Evolutionary conservation across 2,797 vertebrate genomes (phyloP).

Genomic region (Sciurus vulgaris): DNA sequence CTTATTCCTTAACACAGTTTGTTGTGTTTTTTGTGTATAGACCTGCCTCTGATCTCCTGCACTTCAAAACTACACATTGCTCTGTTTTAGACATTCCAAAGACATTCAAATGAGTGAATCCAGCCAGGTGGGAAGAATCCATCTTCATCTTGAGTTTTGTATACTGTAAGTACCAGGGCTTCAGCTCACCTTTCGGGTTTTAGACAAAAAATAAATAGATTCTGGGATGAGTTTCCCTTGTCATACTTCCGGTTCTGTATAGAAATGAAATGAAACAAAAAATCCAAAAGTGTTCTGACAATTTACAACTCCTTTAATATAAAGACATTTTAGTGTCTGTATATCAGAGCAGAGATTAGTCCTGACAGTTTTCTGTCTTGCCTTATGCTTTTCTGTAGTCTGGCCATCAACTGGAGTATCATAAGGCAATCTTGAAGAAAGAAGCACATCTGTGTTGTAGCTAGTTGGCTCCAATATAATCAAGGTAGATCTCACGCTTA

Average conservation of each 20-base stretch:
- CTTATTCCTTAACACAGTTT: background rate
- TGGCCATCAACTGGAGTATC: background rate
- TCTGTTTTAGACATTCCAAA: background rate
- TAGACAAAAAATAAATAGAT: background rate
- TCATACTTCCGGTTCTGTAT: background rate
- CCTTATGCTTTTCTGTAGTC: background rate
- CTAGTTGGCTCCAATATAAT: background rate
- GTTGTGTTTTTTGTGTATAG: background rate
- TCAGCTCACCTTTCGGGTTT: background rate
- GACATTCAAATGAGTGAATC: background rate
- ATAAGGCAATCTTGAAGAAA: background rate
- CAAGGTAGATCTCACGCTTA: background rate
- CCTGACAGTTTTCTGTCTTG: background rate
- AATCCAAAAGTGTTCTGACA: background rate
- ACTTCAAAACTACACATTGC: background rate
- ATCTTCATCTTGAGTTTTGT: background rate
- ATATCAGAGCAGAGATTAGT: background rate
- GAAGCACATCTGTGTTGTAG: background rate
- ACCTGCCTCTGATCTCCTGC: background rate
- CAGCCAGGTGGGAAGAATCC: background rate
- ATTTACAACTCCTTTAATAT: background rate
- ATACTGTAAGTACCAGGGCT: background rate
- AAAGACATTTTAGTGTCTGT: background rate
- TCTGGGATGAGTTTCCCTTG: background rate
- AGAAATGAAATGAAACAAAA: constrained; percentile 8